These are phyloP conservation scores for Cinara cedri DNA, from an alignment of 2,888 invertebrate species.

Conservation along the genomic window DNA sequence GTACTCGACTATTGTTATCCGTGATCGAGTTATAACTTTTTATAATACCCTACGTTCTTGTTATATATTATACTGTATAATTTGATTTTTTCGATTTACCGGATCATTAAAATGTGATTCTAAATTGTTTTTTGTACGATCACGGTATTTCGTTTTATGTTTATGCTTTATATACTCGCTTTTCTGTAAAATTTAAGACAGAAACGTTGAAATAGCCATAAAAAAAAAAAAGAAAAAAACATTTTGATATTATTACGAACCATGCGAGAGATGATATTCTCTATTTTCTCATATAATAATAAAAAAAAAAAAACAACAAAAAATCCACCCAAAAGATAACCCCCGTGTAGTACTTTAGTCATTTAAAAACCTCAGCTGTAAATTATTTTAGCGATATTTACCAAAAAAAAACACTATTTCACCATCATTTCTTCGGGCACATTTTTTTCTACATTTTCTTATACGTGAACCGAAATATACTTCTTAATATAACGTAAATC, in stretches of 20 bases:
- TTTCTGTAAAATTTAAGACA: too few relatives aligned
- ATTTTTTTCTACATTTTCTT: too few relatives aligned
- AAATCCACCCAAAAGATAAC: not conserved
- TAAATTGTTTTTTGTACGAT: constrained; percentile 25
- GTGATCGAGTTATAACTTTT: not conserved
- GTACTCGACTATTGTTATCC: not conserved
- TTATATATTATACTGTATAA: not conserved
- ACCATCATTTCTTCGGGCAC: too few relatives aligned
- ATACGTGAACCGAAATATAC: too few relatives aligned
- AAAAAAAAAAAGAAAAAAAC: not conserved
- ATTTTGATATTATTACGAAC: not conserved
- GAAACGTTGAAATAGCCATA: not conserved
- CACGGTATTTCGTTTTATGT: not conserved
- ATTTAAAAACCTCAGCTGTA: not conserved
- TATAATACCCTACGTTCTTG: not conserved
- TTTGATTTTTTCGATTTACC: constrained; percentile 22
- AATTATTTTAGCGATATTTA: too few relatives aligned
- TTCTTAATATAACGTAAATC: too few relatives aligned
- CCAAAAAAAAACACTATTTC: too few relatives aligned
- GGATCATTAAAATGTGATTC: constrained; percentile 17
- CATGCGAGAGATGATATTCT: not conserved
- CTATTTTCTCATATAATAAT: not conserved
- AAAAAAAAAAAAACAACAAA: not conserved
- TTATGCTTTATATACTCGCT: too few relatives aligned
- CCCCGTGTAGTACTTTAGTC: not conserved